A percentile compares a stretch with the other conserved stretches of the same genome.
phyloP scores from a whole-genome alignment of 2,888 invertebrate species.

The Fragum sueziense region DNA sequence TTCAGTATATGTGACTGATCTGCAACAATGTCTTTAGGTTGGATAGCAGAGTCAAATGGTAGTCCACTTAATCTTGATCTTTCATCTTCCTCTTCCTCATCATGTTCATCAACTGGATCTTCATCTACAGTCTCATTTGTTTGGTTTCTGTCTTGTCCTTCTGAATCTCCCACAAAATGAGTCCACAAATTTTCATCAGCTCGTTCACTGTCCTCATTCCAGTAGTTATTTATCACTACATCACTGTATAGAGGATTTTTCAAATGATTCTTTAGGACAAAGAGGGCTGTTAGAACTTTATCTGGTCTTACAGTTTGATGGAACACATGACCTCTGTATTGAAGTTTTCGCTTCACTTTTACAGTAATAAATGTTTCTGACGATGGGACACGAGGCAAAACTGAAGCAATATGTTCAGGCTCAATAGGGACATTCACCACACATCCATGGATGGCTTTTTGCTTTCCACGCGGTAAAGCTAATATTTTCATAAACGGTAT shows the following conservation, averaged over 20 bases:
- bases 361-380: constrained; percentile 25
- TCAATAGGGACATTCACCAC: constrained; percentile 56
- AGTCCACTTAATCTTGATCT: constrained; percentile 35
- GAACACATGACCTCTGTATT: constrained; percentile 42
- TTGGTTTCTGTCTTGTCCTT: neutral
- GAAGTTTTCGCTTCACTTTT: constrained; percentile 38
- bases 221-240: constrained; percentile 41
- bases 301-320: constrained; percentile 33
- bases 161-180: constrained; percentile 1
- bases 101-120: neutral
- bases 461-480: constrained; percentile 50
- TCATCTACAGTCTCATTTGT: neutral
- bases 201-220: constrained; percentile 24
- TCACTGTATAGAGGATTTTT: constrained; percentile 43
- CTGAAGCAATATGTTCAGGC: constrained; percentile 29
- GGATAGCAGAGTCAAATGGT: constrained; percentile 42
- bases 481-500: constrained; percentile 58
- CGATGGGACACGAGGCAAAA: constrained; percentile 47
- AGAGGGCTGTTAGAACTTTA: constrained; percentile 41
- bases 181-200: constrained; percentile 20
- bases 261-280: constrained; percentile 35
- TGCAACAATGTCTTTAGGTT: constrained; percentile 42
- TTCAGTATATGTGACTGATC: constrained; percentile 19
- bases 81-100: constrained; percentile 25
- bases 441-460: constrained; percentile 49